These are phyloP conservation scores for Maniola jurtina DNA, from an alignment of 1,140 invertebrate genomes.

Conservation along the genomic window DNA sequence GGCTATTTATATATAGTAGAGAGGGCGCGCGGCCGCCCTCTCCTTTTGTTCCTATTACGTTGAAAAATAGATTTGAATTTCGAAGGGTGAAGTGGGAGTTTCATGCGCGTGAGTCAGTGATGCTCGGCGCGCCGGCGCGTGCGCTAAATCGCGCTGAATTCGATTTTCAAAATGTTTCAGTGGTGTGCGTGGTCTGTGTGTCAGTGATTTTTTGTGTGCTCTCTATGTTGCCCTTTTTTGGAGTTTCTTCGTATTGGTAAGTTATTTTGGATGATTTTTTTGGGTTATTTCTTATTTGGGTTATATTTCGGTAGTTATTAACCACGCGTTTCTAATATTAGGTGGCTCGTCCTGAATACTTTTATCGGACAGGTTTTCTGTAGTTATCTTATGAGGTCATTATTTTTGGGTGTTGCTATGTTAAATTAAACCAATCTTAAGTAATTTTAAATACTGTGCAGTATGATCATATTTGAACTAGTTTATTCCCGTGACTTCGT, in stretches of 20 bases:
- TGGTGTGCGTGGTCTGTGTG: conserved; percentile 34
- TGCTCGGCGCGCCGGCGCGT: conserved; percentile 58
- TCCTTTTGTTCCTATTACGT: conserved; percentile 75
- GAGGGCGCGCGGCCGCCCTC: conserved; percentile 68
- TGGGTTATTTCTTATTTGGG: background rate
- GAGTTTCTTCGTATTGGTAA: conserved; percentile 19
- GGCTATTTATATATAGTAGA: conserved; percentile 53
- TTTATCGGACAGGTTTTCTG: background rate
- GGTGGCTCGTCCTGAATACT: conserved; percentile 5
- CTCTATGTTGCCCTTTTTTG: conserved; percentile 4
- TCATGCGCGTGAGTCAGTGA: conserved; percentile 70
- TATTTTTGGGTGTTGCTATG: background rate
- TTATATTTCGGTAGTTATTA: background rate
- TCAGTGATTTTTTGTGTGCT: conserved; percentile 27
- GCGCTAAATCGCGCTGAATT: conserved; percentile 45
- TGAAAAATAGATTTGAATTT: conserved; percentile 66
- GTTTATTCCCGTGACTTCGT: too few relatives aligned
- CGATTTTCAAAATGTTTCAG: conserved; percentile 23
- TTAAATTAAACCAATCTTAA: too few relatives aligned
- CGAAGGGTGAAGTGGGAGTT: conserved; percentile 47
- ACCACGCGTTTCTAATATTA: conserved; percentile 25
- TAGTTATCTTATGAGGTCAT: background rate
- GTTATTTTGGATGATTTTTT: background rate
- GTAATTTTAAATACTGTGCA: too few relatives aligned
- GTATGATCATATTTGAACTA: too few relatives aligned